phyloP scores from a whole-genome alignment of 2,113 vertebrate species.

The Daphoenositta chrysoptera region DNA sequence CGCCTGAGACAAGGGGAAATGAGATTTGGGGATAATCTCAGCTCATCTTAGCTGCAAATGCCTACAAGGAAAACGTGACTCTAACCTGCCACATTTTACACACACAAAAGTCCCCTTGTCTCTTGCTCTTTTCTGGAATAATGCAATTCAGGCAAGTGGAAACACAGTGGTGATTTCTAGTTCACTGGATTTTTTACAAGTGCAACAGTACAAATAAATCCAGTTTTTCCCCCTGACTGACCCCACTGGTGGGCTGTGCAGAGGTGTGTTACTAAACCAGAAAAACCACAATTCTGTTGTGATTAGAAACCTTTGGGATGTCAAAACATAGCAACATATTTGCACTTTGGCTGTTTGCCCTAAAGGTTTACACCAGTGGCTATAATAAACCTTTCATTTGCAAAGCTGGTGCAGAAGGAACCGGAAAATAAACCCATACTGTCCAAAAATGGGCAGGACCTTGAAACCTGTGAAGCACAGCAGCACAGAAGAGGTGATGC shows the following conservation, averaged over 20 bases:
- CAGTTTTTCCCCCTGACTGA: background rate
- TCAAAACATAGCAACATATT: background rate
- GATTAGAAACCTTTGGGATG: background rate
- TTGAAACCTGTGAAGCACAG: accelerated
- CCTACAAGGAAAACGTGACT: background rate
- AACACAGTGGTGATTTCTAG: background rate
- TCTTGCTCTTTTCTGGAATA: background rate
- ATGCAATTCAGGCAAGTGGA: background rate
- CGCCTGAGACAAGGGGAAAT: background rate
- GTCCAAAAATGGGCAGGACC: background rate
- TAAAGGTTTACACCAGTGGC: background rate
- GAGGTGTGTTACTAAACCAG: background rate
- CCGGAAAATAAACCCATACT: background rate
- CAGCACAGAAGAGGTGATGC: background rate
- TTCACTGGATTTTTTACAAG: background rate
- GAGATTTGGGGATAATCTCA: constrained; percentile 25
- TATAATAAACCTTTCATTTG: background rate
- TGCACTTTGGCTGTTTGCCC: background rate
- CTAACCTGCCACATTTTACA: background rate
- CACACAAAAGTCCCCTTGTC: background rate
- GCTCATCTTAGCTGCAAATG: background rate
- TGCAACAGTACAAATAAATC: background rate
- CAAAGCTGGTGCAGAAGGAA: background rate
- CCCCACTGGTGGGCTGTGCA: background rate
- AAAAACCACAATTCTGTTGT: background rate